Evolutionary conservation across 2,113 vertebrate species (phyloP).

Genomic region (Rhodinocichla rosea): DNA sequence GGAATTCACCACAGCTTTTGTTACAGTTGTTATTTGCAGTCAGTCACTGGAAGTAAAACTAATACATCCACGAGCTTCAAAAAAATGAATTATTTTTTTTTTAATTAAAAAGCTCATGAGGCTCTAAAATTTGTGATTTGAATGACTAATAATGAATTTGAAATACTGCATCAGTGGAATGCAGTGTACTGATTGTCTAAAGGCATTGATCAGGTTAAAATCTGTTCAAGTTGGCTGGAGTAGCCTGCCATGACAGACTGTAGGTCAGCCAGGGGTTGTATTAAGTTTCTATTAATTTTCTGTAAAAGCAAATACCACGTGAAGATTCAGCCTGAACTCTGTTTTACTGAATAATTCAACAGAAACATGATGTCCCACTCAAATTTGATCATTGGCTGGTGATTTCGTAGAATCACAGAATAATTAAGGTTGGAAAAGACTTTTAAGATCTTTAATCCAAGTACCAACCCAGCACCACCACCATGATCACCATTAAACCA

Average conservation of each 20-base stretch:
- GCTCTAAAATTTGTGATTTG: background rate
- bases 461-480: background rate
- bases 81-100: background rate
- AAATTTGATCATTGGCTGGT: background rate
- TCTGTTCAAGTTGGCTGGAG: background rate
- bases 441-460: background rate
- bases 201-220: background rate
- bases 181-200: background rate
- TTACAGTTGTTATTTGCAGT: background rate
- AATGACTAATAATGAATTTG: background rate
- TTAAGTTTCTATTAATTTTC: background rate
- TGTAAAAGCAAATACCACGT: background rate
- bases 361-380: background rate
- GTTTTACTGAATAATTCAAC: background rate
- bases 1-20: background rate
- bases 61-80: background rate
- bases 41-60: background rate
- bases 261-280: background rate
- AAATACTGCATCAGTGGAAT: background rate
- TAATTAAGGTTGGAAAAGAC: background rate
- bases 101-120: background rate
- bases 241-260: background rate
- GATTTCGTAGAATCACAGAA: background rate
- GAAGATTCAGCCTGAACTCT: background rate
- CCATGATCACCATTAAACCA: background rate